Conservation (phyloP, 2,797 vertebrate genomes). For the Acanthopagrus latus region DNA sequence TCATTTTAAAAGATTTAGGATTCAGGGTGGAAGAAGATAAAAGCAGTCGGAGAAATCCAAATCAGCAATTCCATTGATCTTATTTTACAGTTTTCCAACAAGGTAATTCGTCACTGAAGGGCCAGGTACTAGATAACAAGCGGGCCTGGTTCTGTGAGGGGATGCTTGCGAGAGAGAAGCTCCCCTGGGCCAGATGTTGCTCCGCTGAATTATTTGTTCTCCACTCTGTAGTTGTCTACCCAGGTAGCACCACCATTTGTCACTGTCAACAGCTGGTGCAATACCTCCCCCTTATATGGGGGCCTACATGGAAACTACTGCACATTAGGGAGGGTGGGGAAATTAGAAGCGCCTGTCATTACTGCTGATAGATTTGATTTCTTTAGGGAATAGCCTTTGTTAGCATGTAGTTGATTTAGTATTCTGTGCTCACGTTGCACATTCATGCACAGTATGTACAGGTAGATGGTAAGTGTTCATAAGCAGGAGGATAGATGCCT, state of each 20-base stretch:
- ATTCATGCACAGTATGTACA: neutral
- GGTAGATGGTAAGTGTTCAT: slow-evolving; percentile 2
- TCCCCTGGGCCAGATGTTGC: slow-evolving; percentile 52
- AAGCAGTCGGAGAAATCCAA: neutral
- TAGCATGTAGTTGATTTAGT: neutral
- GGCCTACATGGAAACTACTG: slow-evolving; percentile 26
- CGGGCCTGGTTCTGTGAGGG: slow-evolving; percentile 15
- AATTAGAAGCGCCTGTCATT: slow-evolving; percentile 41
- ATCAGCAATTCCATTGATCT: slow-evolving; percentile 11
- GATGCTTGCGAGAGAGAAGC: slow-evolving; percentile 34
- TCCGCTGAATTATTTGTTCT: slow-evolving; percentile 66
- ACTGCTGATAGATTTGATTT: slow-evolving; percentile 40
- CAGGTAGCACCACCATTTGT: slow-evolving; percentile 60
- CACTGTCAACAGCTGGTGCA: slow-evolving; percentile 62
- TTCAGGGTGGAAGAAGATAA: slow-evolving; percentile 5
- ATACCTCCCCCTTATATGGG: slow-evolving; percentile 4
- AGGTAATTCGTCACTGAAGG: slow-evolving; percentile 50
- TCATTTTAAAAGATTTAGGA: slow-evolving; percentile 5
- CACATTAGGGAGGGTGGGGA: slow-evolving; percentile 24
- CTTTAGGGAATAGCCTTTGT: slow-evolving; percentile 36
- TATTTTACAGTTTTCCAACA: slow-evolving; percentile 5
- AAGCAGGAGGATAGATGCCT: neutral
- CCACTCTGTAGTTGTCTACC: slow-evolving; percentile 44
- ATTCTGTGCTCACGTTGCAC: neutral
- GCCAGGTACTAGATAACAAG: slow-evolving; percentile 34